These are phyloP conservation scores for Diarsia rubi DNA, from an alignment of 2,888 invertebrate genomes.

Conservation along the genomic window DNA sequence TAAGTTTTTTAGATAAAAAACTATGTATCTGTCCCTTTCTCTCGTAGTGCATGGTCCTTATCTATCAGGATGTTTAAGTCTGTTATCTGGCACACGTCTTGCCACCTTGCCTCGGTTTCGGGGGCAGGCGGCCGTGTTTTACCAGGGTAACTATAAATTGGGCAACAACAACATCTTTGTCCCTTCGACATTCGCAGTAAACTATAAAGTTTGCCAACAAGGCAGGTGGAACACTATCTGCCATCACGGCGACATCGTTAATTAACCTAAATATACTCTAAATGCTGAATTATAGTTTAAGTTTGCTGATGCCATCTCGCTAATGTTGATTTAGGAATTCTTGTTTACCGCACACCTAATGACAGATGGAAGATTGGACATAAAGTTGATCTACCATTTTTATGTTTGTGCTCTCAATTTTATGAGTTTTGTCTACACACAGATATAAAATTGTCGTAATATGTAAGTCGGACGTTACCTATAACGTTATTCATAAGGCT, in stretches of 20 bases:
- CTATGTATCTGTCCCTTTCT: slow-evolving; percentile 79
- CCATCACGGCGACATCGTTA: slow-evolving; percentile 82
- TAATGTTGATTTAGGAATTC: slow-evolving; percentile 71
- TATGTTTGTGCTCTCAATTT: slow-evolving; percentile 47
- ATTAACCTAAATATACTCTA: slow-evolving; percentile 81
- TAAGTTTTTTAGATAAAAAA: slow-evolving; percentile 86
- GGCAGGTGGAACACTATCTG: slow-evolving; percentile 87
- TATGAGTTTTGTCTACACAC: slow-evolving; percentile 40
- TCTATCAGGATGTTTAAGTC: slow-evolving; percentile 87
- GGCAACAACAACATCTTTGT: slow-evolving; percentile 83
- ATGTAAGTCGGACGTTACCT: slow-evolving; percentile 28
- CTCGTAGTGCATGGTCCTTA: slow-evolving; percentile 81
- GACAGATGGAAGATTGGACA: slow-evolving; percentile 59
- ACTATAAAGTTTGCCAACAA: slow-evolving; percentile 80
- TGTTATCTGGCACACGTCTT: slow-evolving; percentile 89
- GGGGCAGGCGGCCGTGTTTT: slow-evolving; percentile 78
- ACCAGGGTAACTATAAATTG: slow-evolving; percentile 84
- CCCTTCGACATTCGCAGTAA: slow-evolving; percentile 82
- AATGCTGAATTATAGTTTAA: slow-evolving; percentile 65
- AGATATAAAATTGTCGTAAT: slow-evolving; percentile 33
- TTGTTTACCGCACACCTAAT: slow-evolving; percentile 52
- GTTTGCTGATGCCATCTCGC: slow-evolving; percentile 72
- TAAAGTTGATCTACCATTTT: slow-evolving; percentile 46
- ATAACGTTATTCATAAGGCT: slow-evolving; percentile 55
- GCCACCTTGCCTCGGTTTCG: slow-evolving; percentile 84